Evolutionary conservation across 2,113 vertebrate genomes (phyloP).

Genomic region (Erpornis zantholeuca): DNA sequence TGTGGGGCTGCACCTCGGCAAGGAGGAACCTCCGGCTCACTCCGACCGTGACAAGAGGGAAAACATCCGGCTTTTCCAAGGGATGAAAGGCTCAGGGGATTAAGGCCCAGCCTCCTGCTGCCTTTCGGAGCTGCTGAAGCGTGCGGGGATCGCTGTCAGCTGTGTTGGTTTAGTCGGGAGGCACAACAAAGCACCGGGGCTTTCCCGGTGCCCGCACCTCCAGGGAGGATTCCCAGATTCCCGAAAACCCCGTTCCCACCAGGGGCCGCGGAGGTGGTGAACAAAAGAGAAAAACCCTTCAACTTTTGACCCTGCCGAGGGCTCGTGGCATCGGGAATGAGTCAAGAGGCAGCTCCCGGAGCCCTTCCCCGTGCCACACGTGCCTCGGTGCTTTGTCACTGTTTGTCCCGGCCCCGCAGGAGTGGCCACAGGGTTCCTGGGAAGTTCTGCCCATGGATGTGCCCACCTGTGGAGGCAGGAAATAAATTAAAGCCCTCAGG

Average conservation of each 20-base stretch:
- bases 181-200: background rate
- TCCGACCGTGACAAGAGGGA: background rate
- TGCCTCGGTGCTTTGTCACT: background rate
- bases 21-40: background rate
- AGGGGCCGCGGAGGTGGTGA: background rate
- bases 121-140: conserved; percentile 35
- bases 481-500: background rate
- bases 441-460: background rate
- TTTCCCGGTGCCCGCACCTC: background rate
- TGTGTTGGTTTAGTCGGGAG: background rate
- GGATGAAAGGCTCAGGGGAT: conserved; percentile 40
- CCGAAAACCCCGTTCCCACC: background rate
- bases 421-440: background rate
- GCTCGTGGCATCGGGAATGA: background rate
- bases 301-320: conserved; percentile 35
- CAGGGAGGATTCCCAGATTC: background rate
- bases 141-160: background rate
- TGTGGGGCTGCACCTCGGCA: background rate
- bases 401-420: background rate
- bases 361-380: background rate
- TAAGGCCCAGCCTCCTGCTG: conserved; percentile 2
- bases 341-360: background rate
- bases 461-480: rapidly evolving
- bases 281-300: conserved; percentile 20
- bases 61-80: background rate